Evolutionary conservation across 2,888 invertebrate species (phyloP), one percentile per base, ranked within the genome.

Genomic region (Cryptocheilus praepositus): DNA sequence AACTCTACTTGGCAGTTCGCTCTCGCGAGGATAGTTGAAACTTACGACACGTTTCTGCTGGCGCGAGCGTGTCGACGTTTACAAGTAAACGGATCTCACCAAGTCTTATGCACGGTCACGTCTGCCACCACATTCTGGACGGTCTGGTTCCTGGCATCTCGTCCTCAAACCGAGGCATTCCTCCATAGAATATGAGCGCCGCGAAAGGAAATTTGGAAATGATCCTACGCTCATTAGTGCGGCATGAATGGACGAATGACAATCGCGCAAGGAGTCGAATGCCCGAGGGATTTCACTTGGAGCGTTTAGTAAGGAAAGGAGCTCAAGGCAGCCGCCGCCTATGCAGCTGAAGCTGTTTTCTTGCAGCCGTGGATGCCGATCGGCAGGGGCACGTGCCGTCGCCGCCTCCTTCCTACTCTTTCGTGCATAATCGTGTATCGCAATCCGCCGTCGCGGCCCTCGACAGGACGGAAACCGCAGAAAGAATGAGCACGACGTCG

Each of bases 321-420:
- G 73, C 67, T 73, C 74, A 74, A 74, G 73, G 73, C 64, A 57
- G 66, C 55, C 58, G n/a, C 46, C 57, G 55, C 44, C 54, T 59
- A 66, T 61, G 69, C 64, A 66, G 66, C 62, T 57, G 15, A 44
- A 21, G 54, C 51, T 61, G 53, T 57, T 49, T 60, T 44, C 46
- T 61, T 25, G 49, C 44, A 22, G 7, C 11, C 43, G 61, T 46
- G 56, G 66, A 61, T 61, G 61, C 61, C 61, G 44, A 61, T 56
- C 61, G 28, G 51, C 66, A 67, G 67, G 57, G 57, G 67, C 58
- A 36, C 36, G 36, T 36, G 18, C 18, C 21, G 25, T 28, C 51
- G 43, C 8, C 19, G 43, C 8, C 19, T 13, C 13, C 16, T n/a
- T 68, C 60, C 19, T 28, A 18, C 46, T 11, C 36, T 18, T 57